A percentile compares a stretch with the other conserved stretches of the same genome.
Evolutionary conservation across 2,113 vertebrate genomes (phyloP).

Genomic region (Rissa tridactyla): DNA sequence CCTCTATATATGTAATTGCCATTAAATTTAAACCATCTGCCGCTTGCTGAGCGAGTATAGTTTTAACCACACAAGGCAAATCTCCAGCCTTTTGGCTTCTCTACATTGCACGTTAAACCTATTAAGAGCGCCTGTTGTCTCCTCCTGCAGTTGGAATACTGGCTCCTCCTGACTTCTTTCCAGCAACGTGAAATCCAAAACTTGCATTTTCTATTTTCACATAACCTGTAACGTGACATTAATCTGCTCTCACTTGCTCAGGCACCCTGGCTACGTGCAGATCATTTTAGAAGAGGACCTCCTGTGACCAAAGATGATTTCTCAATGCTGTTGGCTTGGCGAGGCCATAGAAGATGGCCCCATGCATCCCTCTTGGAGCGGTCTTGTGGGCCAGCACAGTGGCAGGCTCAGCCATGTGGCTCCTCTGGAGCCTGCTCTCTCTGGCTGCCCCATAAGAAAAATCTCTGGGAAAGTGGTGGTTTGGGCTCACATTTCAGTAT

Average conservation of each 20-base stretch:
- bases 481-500: neutral
- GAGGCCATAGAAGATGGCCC: neutral
- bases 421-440: neutral
- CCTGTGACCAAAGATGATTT: neutral
- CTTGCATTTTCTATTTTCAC: constrained; percentile 2
- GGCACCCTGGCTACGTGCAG: neutral
- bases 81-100: neutral
- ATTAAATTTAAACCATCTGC: neutral
- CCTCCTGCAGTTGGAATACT: neutral
- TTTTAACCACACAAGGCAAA: neutral
- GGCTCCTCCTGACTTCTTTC: neutral
- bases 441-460: neutral
- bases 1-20: neutral
- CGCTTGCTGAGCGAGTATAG: neutral
- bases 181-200: neutral
- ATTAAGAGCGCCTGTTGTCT: neutral
- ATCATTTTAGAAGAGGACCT: neutral
- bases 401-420: neutral
- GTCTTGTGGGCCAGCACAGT: neutral
- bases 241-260: neutral
- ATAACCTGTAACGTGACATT: neutral
- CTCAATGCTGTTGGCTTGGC: neutral
- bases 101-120: neutral
- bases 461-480: neutral
- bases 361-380: fast-evolving